Evolutionary conservation across 2,797 vertebrate genomes (phyloP), one percentile per base, ranked within the genome.

Genomic region (Etheostoma perlongum): DNA sequence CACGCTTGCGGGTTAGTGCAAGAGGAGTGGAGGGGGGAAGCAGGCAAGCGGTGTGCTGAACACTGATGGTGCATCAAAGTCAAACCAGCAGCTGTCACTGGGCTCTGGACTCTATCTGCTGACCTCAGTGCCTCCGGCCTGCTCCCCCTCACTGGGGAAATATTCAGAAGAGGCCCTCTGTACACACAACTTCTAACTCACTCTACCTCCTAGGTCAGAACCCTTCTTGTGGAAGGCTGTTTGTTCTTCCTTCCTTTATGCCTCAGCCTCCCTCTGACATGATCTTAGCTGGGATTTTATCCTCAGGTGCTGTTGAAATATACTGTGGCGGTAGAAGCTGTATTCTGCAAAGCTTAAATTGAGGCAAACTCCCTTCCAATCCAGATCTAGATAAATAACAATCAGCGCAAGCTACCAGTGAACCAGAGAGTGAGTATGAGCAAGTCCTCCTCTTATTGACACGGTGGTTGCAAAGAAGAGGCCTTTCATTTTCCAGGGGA

Each of bases 21-120:
- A 66, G 85, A 70, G 76, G 63, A 71, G 71, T 23, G 81, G 85
- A 12, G 54, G 84, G 76, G 69, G 70, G 40, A 25, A 67, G 79
- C 54, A 68, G 78, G 80, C 55, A 57, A 72, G 78, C 36, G 40
- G 68, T 33, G 76, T 72, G 80, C 88, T 72, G 85, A 89, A 92
- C 92, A 84, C 89, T 92, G 93, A 94, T 92, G 91, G 88, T 82
- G 93, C 91, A 93, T 94, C 91, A 92, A 92, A 94, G 93, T 94
- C 91, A 91, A 91, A 87, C 72, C 89, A 90, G 92, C 93, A 93
- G 90, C 92, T 93, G 92, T 93, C 94, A 94, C 89, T 86, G 87
- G 82, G 87, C 86, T 89, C 83, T 84, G 88, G 93, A 89, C 91
- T 87, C 84, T 84, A 85, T 90, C 82, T 86, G 87, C 90, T 94